phyloP scores from a whole-genome alignment of 37 sponge, comb jelly and placozoan genomes.

The Theonella swinhoei region DNA sequence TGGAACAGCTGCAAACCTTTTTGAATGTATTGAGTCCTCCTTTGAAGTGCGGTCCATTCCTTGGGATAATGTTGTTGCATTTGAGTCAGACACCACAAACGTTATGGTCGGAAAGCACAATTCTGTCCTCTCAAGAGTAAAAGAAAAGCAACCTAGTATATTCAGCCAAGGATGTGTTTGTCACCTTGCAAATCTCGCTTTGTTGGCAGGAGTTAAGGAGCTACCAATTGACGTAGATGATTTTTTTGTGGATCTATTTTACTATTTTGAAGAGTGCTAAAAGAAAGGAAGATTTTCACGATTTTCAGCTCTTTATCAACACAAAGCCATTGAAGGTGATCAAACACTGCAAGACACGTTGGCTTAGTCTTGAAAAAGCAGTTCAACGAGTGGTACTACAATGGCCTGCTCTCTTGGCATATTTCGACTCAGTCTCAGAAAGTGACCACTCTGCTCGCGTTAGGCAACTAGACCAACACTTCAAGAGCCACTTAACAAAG shows the following conservation, averaged over 20 bases:
- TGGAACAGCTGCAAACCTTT: not conserved
- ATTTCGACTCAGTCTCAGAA: conserved; percentile 34
- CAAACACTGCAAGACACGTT: conserved; percentile 38
- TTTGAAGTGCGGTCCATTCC: not conserved
- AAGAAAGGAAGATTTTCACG: conserved; percentile 29
- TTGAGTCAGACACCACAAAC: not conserved
- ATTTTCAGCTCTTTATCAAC: conserved; percentile 41
- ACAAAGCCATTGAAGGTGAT: conserved; percentile 25
- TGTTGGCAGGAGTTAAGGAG: conserved; percentile 17
- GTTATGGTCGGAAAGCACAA: conserved; percentile 48
- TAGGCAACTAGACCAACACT: conserved; percentile 19
- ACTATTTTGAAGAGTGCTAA: conserved; percentile 36
- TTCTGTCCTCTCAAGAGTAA: conserved; percentile 10
- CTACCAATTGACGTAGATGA: conserved; percentile 40
- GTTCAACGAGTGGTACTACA: conserved; percentile 39
- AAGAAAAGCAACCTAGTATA: conserved; percentile 18
- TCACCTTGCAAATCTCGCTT: conserved; percentile 36
- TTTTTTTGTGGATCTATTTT: conserved; percentile 39
- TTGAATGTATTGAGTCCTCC: not conserved
- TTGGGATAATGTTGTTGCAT: not conserved
- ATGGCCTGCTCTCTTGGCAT: conserved; percentile 37
- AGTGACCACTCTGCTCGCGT: conserved; percentile 23
- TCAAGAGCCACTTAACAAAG: conserved; percentile 7
- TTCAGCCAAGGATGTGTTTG: conserved; percentile 41
- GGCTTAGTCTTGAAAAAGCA: conserved; percentile 27